These are phyloP conservation scores for Patiria miniata DNA, from an alignment of 35 echinoderm and acorn worm genomes.

Conservation along the genomic window DNA sequence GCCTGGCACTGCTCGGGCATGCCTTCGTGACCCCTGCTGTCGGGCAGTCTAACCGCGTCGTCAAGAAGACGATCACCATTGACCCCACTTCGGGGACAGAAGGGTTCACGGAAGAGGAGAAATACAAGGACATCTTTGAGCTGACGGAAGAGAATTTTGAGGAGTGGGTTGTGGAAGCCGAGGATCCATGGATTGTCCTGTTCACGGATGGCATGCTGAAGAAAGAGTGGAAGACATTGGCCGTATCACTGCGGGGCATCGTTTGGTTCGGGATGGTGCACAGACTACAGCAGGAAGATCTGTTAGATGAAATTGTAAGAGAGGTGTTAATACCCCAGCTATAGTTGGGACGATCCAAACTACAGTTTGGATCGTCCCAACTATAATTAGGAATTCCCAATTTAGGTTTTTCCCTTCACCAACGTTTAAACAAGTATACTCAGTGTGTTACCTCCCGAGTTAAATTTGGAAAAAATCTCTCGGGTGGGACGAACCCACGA, in stretches of 20 bases:
- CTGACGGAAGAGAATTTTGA: conserved; percentile 39
- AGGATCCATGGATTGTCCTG: conserved; percentile 28
- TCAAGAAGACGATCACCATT: conserved; percentile 13
- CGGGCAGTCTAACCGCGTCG: too few relatives aligned
- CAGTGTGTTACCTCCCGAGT: too few relatives aligned
- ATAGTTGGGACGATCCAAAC: too few relatives aligned
- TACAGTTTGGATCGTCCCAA: too few relatives aligned
- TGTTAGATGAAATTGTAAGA: conserved; percentile 38
- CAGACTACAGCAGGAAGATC: conserved; percentile 26
- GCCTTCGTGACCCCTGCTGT: too few relatives aligned
- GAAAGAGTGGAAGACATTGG: conserved; percentile 18
- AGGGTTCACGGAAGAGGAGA: conserved; percentile 24
- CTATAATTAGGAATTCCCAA: too few relatives aligned
- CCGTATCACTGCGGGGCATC: neutral
- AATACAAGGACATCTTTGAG: conserved; percentile 30
- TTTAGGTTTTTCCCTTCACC: too few relatives aligned
- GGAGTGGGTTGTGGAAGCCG: conserved; percentile 22
- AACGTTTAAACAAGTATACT: too few relatives aligned
- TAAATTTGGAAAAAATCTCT: too few relatives aligned
- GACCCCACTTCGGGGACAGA: neutral
- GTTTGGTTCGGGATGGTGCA: conserved; percentile 19
- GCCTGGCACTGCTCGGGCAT: too few relatives aligned
- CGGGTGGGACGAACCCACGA: too few relatives aligned
- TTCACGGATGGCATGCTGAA: conserved; percentile 16
- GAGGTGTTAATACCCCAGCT: too few relatives aligned